Evolutionary conservation across 2,888 invertebrate species (phyloP).

Genomic region (Drosophila atripex): DNA sequence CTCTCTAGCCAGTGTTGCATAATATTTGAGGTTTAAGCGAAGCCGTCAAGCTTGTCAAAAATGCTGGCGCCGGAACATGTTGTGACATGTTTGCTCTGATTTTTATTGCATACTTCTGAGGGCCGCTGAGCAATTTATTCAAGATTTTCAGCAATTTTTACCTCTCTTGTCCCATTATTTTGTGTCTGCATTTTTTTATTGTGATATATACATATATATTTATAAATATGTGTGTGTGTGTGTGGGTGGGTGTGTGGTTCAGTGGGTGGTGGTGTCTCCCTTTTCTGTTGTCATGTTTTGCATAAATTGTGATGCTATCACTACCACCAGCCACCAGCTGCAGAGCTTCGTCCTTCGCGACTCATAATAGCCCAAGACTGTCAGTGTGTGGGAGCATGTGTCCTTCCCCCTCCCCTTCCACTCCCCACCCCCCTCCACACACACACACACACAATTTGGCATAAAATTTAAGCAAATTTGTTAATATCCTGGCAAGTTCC

Average conservation of each 20-base stretch:
- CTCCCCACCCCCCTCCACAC: no score
- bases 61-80: background rate
- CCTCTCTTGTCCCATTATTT: background rate
- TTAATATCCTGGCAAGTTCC: constrained; percentile 46
- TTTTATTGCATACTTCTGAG: constrained; percentile 75
- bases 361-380: constrained; percentile 58
- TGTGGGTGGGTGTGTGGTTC: background rate
- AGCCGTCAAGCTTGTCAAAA: constrained; percentile 32
- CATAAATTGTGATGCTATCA: constrained; percentile 65
- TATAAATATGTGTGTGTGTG: constrained; percentile 25
- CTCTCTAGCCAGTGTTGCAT: constrained; percentile 37
- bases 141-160: constrained; percentile 67
- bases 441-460: constrained; percentile 18
- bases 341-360: constrained; percentile 22
- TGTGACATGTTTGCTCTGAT: constrained; percentile 70
- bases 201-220: background rate
- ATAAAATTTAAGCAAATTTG: constrained; percentile 50
- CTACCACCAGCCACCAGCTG: constrained; percentile 28
- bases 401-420: background rate
- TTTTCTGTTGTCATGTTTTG: constrained; percentile 65
- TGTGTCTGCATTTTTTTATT: constrained; percentile 8
- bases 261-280: background rate
- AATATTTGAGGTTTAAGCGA: constrained; percentile 60
- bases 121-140: constrained; percentile 67
- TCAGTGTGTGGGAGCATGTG: background rate